These are phyloP conservation scores for Synanthedon andrenaeformis DNA, from an alignment of 2,888 invertebrate species.

Conservation along the genomic window DNA sequence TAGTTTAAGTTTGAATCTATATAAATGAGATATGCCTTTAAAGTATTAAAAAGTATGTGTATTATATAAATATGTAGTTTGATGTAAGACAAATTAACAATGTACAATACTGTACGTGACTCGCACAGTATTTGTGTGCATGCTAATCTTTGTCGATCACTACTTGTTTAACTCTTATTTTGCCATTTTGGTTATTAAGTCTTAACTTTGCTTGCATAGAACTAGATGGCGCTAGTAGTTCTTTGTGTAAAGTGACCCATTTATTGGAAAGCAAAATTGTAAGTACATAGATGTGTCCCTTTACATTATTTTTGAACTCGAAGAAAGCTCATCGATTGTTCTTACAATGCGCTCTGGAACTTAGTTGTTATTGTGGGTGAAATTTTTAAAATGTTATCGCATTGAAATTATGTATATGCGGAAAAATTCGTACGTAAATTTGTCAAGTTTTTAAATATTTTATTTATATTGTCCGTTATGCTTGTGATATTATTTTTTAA, in stretches of 20 bases:
- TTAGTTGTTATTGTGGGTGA: too few species aligned
- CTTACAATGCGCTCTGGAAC: too few species aligned
- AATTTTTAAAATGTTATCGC: not conserved
- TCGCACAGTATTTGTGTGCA: slow-evolving; percentile 65
- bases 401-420: not conserved
- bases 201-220: not conserved
- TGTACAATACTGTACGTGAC: slow-evolving; percentile 64
- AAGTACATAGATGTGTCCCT: too few species aligned
- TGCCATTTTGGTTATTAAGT: slow-evolving; percentile 20
- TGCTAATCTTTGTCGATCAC: slow-evolving; percentile 49
- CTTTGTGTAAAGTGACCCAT: too few species aligned
- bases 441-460: slow-evolving; percentile 10
- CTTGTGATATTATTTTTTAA: slow-evolving; percentile 62
- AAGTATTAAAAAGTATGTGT: slow-evolving; percentile 66
- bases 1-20: slow-evolving; percentile 49
- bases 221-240: not conserved
- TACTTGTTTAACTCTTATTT: slow-evolving; percentile 21
- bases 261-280: too few species aligned
- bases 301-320: too few species aligned
- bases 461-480: slow-evolving; percentile 22
- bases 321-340: too few species aligned
- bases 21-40: slow-evolving; percentile 49
- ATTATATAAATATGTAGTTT: slow-evolving; percentile 34
- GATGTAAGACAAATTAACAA: slow-evolving; percentile 39
- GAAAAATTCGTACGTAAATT: not conserved